phyloP scores from a whole-genome alignment of 2,113 vertebrate species.

The Petaurus breviceps region DNA sequence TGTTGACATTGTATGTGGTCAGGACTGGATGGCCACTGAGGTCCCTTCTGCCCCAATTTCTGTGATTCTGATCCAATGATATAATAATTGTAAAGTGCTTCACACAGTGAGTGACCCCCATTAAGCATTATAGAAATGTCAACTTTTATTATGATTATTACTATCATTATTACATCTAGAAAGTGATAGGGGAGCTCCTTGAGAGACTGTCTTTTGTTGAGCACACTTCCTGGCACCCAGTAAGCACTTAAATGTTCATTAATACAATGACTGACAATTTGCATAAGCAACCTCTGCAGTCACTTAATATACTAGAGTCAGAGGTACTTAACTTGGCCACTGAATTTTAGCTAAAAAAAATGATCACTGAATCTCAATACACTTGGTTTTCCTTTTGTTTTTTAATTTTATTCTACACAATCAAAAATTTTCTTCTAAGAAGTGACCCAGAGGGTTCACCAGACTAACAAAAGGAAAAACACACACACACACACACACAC shows the following conservation, averaged over 20 bases:
- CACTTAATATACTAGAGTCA: background rate
- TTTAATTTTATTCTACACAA: background rate
- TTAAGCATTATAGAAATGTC: background rate
- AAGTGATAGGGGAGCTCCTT: background rate
- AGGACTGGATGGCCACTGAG: too few relatives aligned
- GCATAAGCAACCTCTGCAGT: background rate
- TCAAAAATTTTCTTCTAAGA: background rate
- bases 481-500: too few relatives aligned
- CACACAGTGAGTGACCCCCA: constrained; percentile 31
- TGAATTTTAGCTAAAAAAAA: background rate
- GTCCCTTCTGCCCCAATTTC: too few relatives aligned
- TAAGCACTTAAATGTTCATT: background rate
- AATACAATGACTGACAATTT: background rate
- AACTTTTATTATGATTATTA: too few relatives aligned
- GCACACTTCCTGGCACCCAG: too few relatives aligned
- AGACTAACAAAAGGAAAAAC: background rate
- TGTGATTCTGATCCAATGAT: too few relatives aligned
- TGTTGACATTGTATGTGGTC: too few relatives aligned
- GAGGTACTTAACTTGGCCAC: background rate
- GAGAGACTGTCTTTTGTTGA: background rate
- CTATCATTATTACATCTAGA: background rate
- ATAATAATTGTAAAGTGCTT: too few relatives aligned
- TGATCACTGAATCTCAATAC: background rate
- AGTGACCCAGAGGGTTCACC: background rate
- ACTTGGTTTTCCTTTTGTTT: background rate